Percentiles rank a stretch among this genome's conserved stretches.
Conservation (phyloP, 2,797 vertebrate genomes). For the Hyperoplus immaculatus region DNA sequence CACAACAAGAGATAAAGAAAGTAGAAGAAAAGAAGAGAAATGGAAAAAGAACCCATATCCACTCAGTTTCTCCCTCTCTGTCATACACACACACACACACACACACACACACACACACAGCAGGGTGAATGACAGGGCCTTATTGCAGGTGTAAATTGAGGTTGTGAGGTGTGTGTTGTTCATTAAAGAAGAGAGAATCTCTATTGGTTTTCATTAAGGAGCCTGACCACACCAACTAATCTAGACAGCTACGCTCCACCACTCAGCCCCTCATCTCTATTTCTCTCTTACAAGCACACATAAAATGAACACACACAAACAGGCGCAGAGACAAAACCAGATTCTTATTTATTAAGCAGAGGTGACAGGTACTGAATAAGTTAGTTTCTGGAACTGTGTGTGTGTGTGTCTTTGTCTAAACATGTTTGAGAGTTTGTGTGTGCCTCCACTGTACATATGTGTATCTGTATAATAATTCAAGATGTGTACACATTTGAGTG, state of each 20-base stretch:
- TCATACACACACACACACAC: slow-evolving; percentile 3
- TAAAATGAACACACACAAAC: slow-evolving; percentile 73
- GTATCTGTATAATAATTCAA: slow-evolving; percentile 1
- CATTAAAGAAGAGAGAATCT: slow-evolving; percentile 99
- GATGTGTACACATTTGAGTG: slow-evolving; percentile 15
- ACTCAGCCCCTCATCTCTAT: slow-evolving; percentile 50
- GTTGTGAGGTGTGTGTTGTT: slow-evolving; percentile 95
- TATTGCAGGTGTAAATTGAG: slow-evolving; percentile 99
- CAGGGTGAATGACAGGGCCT: slow-evolving; percentile 89
- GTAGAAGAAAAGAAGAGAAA: background rate
- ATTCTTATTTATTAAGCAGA: slow-evolving; percentile 99
- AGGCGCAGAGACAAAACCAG: slow-evolving; percentile 87
- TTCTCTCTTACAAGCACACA: slow-evolving; percentile 70
- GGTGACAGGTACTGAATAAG: slow-evolving; percentile 95
- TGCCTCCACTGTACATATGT: background rate
- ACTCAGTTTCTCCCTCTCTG: background rate
- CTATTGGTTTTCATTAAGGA: slow-evolving; percentile 98
- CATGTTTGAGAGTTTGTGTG: slow-evolving; percentile 15
- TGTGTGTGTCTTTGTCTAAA: slow-evolving; percentile 9
- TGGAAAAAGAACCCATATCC: background rate
- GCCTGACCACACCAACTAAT: slow-evolving; percentile 87
- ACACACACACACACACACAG: slow-evolving; percentile 27
- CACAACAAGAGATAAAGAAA: background rate
- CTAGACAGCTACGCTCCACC: slow-evolving; percentile 87
- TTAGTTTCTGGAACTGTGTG: slow-evolving; percentile 79